Base-by-base conservation (phyloP, 2,113 vertebrate species). In the Triplophysa dalaica region DNA sequence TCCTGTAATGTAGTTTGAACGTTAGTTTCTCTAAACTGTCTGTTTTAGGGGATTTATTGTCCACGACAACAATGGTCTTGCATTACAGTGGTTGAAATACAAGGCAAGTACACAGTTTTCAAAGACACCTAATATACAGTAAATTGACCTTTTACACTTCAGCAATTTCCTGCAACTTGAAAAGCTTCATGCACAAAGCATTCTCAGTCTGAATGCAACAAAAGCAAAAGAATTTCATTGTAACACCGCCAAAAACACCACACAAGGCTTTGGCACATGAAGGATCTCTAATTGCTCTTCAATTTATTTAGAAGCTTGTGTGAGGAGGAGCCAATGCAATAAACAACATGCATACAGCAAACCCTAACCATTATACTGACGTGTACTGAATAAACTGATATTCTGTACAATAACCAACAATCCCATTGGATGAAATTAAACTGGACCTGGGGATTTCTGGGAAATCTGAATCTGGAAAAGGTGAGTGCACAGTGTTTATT, bases 21-120 rank as follows among this genome's bases (percentile, higher is more conserved):
- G 67, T 81, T n/a, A 62, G 74, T 45, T 38, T 50, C 64, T 56
- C 64, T 77, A 84, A 84, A 77, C 13, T 41, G 58, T 45, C 48
- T 19, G 63, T 26, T 60, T 63, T 61, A 72, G 56, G 61, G 63
- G 50, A 78, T 75, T 83, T 78, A 61, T 41, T 58, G 16, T 66
- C 56, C 75, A 58, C 6, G 33, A 38, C 48, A 70, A 77, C 61
- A 61, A 69, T 66, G 21, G 60, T 68, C 64, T 77, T 63, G 11
- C 26, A 19, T 84, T 77, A 79, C 56, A 13, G 61, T 61, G 78
- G 79, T 81, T 87, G 13, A 78, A 85, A 83, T 68, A 29, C 52
- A 80, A 70, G 41, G 33, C 33, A 38, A 4, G 29, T 29, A 29
- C 4, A 29, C 29, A 29, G 29, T 29, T 29, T 29, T 29, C 26